phyloP scores from a whole-genome alignment of 2,888 invertebrate genomes.

The Acleris literana region DNA sequence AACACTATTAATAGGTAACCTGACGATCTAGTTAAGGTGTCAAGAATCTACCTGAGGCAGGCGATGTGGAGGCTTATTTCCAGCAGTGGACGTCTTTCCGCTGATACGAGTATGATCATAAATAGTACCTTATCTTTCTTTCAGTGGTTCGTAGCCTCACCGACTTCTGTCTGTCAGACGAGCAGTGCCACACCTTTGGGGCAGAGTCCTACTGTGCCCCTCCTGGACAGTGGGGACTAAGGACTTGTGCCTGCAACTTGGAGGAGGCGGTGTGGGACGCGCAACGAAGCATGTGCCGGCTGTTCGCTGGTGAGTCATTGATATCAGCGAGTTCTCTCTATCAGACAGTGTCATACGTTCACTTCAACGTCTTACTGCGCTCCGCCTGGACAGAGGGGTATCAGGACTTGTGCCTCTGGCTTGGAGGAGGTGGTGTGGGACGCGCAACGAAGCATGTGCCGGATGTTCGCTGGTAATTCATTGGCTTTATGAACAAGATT shows the following conservation, averaged over 20 bases:
- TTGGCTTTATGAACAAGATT: neutral
- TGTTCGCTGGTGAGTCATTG: conserved; percentile 62
- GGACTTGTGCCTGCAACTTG: conserved; percentile 61
- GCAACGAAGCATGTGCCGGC: conserved; percentile 57
- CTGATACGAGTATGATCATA: too few relatives aligned
- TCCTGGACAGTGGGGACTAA: conserved; percentile 51
- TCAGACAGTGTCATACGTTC: conserved; percentile 46
- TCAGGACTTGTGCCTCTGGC: conserved; percentile 63
- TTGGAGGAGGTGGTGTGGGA: conserved; percentile 64
- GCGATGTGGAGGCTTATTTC: too few relatives aligned
- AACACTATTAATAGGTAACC: too few relatives aligned
- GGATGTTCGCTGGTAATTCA: conserved; percentile 62
- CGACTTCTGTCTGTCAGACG: conserved; percentile 62
- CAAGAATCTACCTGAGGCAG: too few relatives aligned
- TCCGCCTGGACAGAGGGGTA: conserved; percentile 51
- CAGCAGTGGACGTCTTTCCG: too few relatives aligned
- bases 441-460: conserved; percentile 54
- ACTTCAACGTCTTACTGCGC: too few relatives aligned
- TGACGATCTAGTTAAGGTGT: too few relatives aligned
- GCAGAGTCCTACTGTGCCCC: conserved; percentile 54
- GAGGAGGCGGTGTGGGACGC: conserved; percentile 65
- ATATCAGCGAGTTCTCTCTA: conserved; percentile 49
- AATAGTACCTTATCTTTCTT: neutral
- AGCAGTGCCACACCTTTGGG: conserved; percentile 70
- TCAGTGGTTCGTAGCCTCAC: conserved; percentile 59